Evolutionary conservation across 2,113 vertebrate genomes (phyloP), one percentile per base, ranked within the genome.

Genomic region (Poeciliopsis retropinna): DNA sequence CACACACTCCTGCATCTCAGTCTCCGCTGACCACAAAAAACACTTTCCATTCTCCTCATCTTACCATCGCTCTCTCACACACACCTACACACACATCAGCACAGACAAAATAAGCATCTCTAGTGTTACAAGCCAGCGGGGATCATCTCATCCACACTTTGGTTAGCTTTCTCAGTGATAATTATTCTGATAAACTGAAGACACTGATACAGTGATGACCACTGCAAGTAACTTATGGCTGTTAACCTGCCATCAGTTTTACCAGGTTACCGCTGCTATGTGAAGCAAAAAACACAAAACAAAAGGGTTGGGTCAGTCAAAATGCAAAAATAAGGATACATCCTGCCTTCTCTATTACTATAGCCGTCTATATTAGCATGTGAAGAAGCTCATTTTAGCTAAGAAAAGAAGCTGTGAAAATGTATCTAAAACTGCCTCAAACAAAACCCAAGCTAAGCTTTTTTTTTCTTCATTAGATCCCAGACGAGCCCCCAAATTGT

Each of bases 31-130:
- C 88, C 89, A 86, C 81, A 47, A n/a, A 65, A 84, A 91, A 41
- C 77, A 76, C 79, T 89, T 87, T 84, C 79, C 81, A 70, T 47
- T 78, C 74, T 74, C 51, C 69, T 76, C 84, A 32, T 87, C 80
- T 86, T 87, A 82, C 87, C 64, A 14, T 60, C 30, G 64, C 31
- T 47, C 8, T 47, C 17, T 47, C 44, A 1, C 29, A 37, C 8
- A 27, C 29, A 30, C 1, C 14, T 51, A 9, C 74, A 60, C 66
- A 74, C 82, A 67, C 78, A 60, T 70, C 72, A 70, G 41, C 61
- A 31, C 54, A n/a, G 73, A 84, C 85, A 47, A 87, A 88, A 89
- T 84, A 85, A 84, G 72, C 79, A 67, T 64, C 41, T 83, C 76
- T 75, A 34, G 32, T 57, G 81, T 84, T 82, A 76, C 80, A 31